Evolutionary conservation across 2,888 invertebrate species (phyloP), one percentile per base, ranked within the genome.

Genomic region (Drosophila mimica): DNA sequence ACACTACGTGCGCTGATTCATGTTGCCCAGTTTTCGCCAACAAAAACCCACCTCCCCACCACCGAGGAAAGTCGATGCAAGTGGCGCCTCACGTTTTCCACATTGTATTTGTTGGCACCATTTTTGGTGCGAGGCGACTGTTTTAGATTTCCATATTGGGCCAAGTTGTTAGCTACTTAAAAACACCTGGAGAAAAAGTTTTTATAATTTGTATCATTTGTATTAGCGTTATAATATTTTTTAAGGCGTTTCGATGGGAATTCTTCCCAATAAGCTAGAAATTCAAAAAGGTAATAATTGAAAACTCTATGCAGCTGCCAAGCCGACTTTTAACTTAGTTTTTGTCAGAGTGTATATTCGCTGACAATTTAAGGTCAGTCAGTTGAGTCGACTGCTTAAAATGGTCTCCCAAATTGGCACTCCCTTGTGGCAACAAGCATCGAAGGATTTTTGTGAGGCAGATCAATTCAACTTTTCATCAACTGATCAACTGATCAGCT

Each of bases 81-180:
- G 87, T 86, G 85, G 85, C 85, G 85, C 85, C 85, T 81, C 88
- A 87, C 85, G 85, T 87, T 79, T 57, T 56, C 34, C 28, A 36
- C 54, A 38, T 30, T 57, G 28, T 38, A 38, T 49, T 60, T 59
- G 53, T 69, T 70, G 73, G 48, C 67, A 65, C 67, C 79, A 57
- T 70, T 79, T 84, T 83, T 86, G 88, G 88, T 54, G 66, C 48
- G 75, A 52, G 57, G 53, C 48, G 46, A 63, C 65, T 57, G 59
- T 73, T 69, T 86, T 71, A 69, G 81, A 77, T 81, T 77, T 61
- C 85, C 84, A 87, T 83, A 87, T 78, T 28, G 48, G 83, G 83
- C 5, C 36, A 63, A 53, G 31, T 56, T 34, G 34, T 53, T 34
- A 60, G 65, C 65, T 36, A 52, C 51, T 57, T 38, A 9, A 20